A percentile compares a stretch with the other conserved stretches of the same genome.
Conservation (phyloP, 2,888 invertebrate genomes). For the Drepana falcataria region DNA sequence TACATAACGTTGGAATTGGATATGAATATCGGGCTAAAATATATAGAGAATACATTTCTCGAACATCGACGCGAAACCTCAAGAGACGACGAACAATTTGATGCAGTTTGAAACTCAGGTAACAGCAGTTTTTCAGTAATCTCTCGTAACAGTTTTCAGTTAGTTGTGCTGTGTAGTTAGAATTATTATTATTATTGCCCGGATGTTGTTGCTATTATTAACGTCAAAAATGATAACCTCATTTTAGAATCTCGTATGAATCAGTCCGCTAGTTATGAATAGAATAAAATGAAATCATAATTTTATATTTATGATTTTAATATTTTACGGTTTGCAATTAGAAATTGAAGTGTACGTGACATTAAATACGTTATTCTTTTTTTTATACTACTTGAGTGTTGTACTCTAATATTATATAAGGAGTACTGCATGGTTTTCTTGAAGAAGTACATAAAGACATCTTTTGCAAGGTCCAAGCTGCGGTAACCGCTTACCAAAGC, state of each 20-base stretch:
- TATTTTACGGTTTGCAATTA: constrained; percentile 39
- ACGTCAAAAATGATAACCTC: constrained; percentile 48
- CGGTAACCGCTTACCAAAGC: too few species aligned
- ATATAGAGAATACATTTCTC: too few species aligned
- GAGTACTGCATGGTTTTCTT: too few species aligned
- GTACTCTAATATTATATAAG: too few species aligned
- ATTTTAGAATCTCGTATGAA: constrained; percentile 63
- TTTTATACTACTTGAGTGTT: too few species aligned
- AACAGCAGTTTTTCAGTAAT: constrained; percentile 50
- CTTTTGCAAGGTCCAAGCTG: too few species aligned
- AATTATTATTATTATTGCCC: constrained; percentile 33
- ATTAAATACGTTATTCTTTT: too few species aligned
- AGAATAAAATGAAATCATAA: constrained; percentile 43
- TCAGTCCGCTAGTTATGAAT: constrained; percentile 66
- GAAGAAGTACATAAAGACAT: too few species aligned
- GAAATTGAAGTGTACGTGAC: constrained; percentile 12
- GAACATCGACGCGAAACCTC: too few species aligned
- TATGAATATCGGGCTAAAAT: too few species aligned
- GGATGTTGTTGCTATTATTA: constrained; percentile 18
- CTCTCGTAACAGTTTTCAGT: constrained; percentile 63
- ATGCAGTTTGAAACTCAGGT: constrained; percentile 41
- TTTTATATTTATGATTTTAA: constrained; percentile 49
- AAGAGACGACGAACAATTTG: background rate
- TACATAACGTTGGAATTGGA: too few species aligned
- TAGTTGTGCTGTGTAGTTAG: constrained; percentile 78